These are phyloP conservation scores for Syrmaticus mikado DNA, from an alignment of 2,113 vertebrate species.

Conservation along the genomic window DNA sequence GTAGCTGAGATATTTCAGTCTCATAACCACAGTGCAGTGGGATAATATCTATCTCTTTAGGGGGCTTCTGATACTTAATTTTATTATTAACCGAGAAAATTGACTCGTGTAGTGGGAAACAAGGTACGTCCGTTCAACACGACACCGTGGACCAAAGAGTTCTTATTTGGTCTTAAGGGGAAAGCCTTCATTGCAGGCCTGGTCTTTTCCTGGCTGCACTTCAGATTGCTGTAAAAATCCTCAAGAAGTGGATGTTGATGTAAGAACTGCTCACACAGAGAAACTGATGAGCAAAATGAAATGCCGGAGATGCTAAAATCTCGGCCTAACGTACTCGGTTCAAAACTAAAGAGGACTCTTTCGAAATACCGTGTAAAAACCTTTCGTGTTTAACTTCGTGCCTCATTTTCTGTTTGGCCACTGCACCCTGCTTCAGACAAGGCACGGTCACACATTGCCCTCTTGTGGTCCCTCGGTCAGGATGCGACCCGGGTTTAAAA, in stretches of 20 bases:
- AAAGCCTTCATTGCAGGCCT: not conserved
- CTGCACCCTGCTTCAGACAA: not conserved
- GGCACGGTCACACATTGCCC: constrained; percentile 17
- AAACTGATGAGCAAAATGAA: not conserved
- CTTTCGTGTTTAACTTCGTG: not conserved
- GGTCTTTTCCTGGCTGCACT: not conserved
- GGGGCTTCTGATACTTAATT: too few species aligned
- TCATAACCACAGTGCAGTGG: too few species aligned
- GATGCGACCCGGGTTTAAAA: not conserved
- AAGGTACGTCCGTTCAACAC: too few species aligned
- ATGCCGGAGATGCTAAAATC: not conserved
- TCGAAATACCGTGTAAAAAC: not conserved
- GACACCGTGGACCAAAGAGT: too few species aligned
- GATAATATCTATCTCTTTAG: too few species aligned
- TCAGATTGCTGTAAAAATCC: not conserved
- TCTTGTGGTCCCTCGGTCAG: constrained; percentile 27
- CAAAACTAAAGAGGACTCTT: not conserved
- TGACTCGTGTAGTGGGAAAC: too few species aligned
- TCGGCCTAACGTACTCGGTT: not conserved
- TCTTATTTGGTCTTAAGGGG: not conserved
- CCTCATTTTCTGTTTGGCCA: not conserved
- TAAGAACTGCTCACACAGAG: not conserved
- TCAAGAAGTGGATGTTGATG: not conserved
- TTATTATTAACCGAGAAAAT: too few species aligned
- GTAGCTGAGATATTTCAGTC: too few species aligned